These are phyloP conservation scores for Lissocephala sabroskyi DNA, from an alignment of 2,888 invertebrate genomes.

Conservation along the genomic window DNA sequence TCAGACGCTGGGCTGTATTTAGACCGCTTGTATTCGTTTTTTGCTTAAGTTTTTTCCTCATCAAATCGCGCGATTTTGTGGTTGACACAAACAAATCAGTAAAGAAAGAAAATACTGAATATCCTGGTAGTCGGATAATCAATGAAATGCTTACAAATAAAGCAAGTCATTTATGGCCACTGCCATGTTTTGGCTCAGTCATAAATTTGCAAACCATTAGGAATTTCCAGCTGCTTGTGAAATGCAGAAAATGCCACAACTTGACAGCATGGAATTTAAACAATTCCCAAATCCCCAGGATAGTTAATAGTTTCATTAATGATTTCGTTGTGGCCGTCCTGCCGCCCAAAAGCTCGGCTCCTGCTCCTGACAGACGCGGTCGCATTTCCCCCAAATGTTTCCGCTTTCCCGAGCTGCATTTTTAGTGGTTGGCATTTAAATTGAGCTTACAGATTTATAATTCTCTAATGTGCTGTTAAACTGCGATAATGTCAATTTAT, in stretches of 20 bases:
- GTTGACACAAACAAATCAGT: too few species aligned
- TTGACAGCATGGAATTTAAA: too few species aligned
- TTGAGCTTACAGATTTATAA: slow-evolving; percentile 19
- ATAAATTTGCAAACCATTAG: slow-evolving; percentile 12
- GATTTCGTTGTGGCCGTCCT: slow-evolving; percentile 37
- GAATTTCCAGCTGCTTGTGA: slow-evolving; percentile 1
- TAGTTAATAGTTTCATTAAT: slow-evolving; percentile 46
- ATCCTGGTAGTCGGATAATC: background rate
- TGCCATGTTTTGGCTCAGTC: too few species aligned
- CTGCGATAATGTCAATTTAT: slow-evolving; percentile 34
- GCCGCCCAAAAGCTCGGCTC: too few species aligned
- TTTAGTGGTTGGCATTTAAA: slow-evolving; percentile 7
- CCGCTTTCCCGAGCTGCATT: too few species aligned
- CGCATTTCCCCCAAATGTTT: too few species aligned
- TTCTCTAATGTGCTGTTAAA: slow-evolving; percentile 34
- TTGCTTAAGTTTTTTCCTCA: background rate
- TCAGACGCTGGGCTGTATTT: slow-evolving; percentile 32
- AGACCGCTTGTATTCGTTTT: slow-evolving; percentile 7
- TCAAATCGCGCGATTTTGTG: too few species aligned
- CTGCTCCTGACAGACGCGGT: too few species aligned
- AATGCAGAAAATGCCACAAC: background rate
- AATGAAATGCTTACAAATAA: too few species aligned
- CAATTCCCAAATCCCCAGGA: slow-evolving; percentile 15
- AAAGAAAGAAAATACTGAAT: background rate
- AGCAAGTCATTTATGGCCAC: too few species aligned